Conservation (phyloP, 2,113 vertebrate species). For the Oenanthe oenanthe region DNA sequence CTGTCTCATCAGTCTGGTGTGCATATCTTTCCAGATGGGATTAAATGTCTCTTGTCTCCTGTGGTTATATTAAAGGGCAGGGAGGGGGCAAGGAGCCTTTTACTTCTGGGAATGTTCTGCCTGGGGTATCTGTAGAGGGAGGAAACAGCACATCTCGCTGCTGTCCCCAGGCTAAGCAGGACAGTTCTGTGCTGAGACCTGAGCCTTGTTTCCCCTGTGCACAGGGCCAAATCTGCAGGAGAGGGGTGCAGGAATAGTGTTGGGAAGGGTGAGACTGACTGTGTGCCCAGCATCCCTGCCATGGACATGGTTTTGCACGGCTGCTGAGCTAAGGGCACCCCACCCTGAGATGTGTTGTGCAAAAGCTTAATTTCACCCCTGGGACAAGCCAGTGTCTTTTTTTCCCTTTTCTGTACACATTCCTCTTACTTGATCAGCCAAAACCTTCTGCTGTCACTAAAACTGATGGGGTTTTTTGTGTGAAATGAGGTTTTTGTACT, state of each 20-base stretch:
- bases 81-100: not conserved
- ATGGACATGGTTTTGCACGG: not conserved
- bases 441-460: not conserved
- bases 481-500: not conserved
- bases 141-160: not conserved
- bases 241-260: not conserved
- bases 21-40: not conserved
- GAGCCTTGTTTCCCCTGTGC: not conserved
- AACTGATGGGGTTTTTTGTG: accelerated
- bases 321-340: not conserved
- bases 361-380: not conserved
- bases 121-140: not conserved
- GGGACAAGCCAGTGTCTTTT: not conserved
- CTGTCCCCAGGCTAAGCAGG: not conserved
- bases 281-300: not conserved
- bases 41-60: constrained; percentile 21
- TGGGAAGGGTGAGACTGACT: not conserved
- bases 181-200: not conserved
- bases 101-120: not conserved
- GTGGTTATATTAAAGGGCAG: constrained; percentile 26
- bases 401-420: not conserved
- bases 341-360: not conserved
- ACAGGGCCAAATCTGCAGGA: not conserved
- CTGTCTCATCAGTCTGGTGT: not conserved
- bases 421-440: not conserved